These are phyloP conservation scores for Corvus hawaiiensis DNA, from an alignment of 2,113 vertebrate species.

Conservation along the genomic window DNA sequence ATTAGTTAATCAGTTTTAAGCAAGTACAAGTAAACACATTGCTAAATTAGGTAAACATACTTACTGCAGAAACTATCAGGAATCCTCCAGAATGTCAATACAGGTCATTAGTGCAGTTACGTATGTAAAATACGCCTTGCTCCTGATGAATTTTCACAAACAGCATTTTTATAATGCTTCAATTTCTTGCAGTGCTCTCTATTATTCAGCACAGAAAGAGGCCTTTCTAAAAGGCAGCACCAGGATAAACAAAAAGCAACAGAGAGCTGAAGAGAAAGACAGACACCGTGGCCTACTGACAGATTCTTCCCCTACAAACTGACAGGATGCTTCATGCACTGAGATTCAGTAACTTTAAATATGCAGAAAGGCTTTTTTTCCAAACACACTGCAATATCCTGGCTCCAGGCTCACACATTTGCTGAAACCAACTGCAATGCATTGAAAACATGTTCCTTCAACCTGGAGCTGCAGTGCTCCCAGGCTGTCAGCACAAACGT, in stretches of 20 bases:
- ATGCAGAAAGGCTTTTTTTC: constrained; percentile 47
- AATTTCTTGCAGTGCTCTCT: constrained; percentile 48
- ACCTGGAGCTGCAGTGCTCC: constrained; percentile 78
- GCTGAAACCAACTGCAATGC: constrained; percentile 73
- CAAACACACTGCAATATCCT: constrained; percentile 64
- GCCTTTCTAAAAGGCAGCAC: constrained; percentile 72
- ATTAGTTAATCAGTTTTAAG: constrained; percentile 62
- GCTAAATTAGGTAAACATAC: constrained; percentile 68
- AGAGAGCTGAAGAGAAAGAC: constrained; percentile 57
- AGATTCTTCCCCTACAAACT: constrained; percentile 64
- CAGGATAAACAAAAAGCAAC: constrained; percentile 70
- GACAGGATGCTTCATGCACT: constrained; percentile 65
- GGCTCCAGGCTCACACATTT: constrained; percentile 46
- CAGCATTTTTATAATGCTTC: constrained; percentile 45
- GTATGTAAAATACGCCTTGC: constrained; percentile 38
- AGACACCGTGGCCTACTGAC: constrained; percentile 73
- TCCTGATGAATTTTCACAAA: constrained; percentile 55
- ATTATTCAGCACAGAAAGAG: constrained; percentile 71
- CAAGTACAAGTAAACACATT: constrained; percentile 41
- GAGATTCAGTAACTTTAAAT: constrained; percentile 68
- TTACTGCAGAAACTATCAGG: constrained; percentile 55
- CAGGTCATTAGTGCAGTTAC: constrained; percentile 65
- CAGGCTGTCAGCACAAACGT: constrained; percentile 64
- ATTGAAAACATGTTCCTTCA: constrained; percentile 74
- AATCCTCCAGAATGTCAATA: constrained; percentile 59